These are phyloP conservation scores for Perizoma flavofasciatum DNA, from an alignment of 2,888 invertebrate species.

Conservation along the genomic window DNA sequence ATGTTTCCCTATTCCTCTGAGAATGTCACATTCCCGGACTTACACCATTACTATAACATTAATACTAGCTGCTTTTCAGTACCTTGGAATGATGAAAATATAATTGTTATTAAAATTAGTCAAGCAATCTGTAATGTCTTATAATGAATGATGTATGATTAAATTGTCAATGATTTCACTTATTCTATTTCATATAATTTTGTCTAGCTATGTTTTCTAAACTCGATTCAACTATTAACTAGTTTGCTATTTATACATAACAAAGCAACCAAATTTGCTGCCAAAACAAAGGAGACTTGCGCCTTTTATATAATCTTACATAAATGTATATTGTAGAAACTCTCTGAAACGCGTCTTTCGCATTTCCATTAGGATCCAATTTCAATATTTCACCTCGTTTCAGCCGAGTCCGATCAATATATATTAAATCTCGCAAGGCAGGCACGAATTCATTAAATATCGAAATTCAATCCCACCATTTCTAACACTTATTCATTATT, in stretches of 20 bases:
- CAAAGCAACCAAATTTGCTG: slow-evolving; percentile 4
- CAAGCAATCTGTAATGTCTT: slow-evolving; percentile 3
- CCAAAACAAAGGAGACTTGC: slow-evolving; percentile 3
- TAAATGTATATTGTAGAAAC: background rate
- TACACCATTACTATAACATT: slow-evolving; percentile 1
- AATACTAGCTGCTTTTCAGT: slow-evolving; percentile 10
- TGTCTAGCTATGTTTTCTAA: slow-evolving; percentile 24
- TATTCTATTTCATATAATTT: slow-evolving; percentile 8
- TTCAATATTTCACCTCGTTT: background rate
- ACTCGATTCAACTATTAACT: slow-evolving; percentile 7
- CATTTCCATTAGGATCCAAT: background rate
- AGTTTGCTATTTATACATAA: slow-evolving; percentile 7
- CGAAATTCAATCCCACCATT: background rate
- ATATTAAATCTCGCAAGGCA: background rate
- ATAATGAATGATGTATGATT: background rate
- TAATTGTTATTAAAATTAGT: background rate
- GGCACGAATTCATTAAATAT: background rate
- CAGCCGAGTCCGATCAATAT: background rate
- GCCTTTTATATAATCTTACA: background rate
- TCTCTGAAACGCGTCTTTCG: background rate
- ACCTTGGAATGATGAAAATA: slow-evolving; percentile 18
- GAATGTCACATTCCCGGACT: too few relatives aligned
- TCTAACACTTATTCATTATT: too few relatives aligned
- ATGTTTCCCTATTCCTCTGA: too few relatives aligned
- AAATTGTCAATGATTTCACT: slow-evolving; percentile 14